Conservation (phyloP, 2,888 invertebrate genomes). For the Rotaria socialis region DNA sequence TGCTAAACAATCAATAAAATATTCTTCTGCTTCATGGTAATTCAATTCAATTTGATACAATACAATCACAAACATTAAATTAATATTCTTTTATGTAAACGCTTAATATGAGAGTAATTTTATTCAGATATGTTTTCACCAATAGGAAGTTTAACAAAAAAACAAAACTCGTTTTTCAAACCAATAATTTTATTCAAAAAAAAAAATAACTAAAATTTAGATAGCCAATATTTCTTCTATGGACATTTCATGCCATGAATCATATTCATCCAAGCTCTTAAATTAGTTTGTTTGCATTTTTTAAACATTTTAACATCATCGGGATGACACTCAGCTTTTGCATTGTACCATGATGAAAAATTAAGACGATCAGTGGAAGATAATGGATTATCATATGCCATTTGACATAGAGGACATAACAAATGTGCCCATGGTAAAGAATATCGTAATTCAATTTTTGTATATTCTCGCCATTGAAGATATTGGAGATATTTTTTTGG, state of each 20-base stretch:
- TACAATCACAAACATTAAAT: no score
- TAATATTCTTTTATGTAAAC: no score
- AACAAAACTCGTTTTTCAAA: no score
- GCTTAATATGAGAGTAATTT: no score
- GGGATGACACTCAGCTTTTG: background rate
- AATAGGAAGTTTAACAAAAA: no score
- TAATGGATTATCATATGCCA: background rate
- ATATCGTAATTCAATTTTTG: background rate
- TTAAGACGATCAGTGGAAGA: background rate
- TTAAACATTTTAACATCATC: background rate
- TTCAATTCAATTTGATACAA: no score
- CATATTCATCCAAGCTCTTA: background rate
- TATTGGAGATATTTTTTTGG: background rate
- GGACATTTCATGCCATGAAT: background rate
- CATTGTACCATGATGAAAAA: background rate
- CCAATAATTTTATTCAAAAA: no score
- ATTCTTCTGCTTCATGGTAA: no score
- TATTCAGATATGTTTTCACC: no score
- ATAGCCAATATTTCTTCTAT: background rate
- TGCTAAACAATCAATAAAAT: no score
- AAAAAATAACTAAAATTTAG: no score
- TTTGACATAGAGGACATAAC: conserved; percentile 21
- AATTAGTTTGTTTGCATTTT: background rate
- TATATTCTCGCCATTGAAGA: conserved; percentile 5
- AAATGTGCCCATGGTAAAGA: background rate